These are phyloP conservation scores for Gandaritis pyraliata DNA, from an alignment of 2,888 invertebrate genomes.

Conservation along the genomic window DNA sequence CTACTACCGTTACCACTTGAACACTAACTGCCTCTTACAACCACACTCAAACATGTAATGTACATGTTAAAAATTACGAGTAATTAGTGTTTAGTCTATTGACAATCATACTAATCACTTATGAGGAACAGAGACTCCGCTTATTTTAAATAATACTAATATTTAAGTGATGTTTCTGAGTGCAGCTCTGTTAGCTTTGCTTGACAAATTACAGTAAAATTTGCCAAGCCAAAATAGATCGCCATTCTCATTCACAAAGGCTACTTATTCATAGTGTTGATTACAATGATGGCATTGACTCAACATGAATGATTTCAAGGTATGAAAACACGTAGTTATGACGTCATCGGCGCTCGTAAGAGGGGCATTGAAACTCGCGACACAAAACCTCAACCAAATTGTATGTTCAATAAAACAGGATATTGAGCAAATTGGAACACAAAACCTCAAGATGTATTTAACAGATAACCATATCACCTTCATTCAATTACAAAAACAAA, in stretches of 20 bases:
- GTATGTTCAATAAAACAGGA: slow-evolving; percentile 5
- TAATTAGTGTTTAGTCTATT: too few relatives aligned
- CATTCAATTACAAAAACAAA: too few relatives aligned
- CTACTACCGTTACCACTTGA: too few relatives aligned
- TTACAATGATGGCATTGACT: slow-evolving; percentile 37
- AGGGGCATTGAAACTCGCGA: slow-evolving; percentile 52
- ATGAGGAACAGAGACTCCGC: too few relatives aligned
- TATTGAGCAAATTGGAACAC: slow-evolving; percentile 51
- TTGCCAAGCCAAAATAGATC: slow-evolving; percentile 14
- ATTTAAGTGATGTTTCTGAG: too few relatives aligned
- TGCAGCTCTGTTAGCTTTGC: too few relatives aligned
- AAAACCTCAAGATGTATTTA: slow-evolving; percentile 52
- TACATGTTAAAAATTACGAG: too few relatives aligned
- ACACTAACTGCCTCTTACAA: too few relatives aligned
- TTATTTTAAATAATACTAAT: too few relatives aligned
- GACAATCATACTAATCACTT: too few relatives aligned
- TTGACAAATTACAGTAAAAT: too few relatives aligned
- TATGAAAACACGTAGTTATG: slow-evolving; percentile 42
- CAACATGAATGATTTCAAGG: slow-evolving; percentile 32
- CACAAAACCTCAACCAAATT: slow-evolving; percentile 66
- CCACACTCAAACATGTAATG: too few relatives aligned
- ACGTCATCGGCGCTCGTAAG: slow-evolving; percentile 19
- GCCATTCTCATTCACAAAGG: slow-evolving; percentile 19
- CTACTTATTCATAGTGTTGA: slow-evolving; percentile 25
- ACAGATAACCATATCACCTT: slow-evolving; percentile 19